Percentiles rank a stretch among this genome's conserved stretches.
phyloP scores from a whole-genome alignment of 2,888 invertebrate genomes.

The Protodeltote pygarga region DNA sequence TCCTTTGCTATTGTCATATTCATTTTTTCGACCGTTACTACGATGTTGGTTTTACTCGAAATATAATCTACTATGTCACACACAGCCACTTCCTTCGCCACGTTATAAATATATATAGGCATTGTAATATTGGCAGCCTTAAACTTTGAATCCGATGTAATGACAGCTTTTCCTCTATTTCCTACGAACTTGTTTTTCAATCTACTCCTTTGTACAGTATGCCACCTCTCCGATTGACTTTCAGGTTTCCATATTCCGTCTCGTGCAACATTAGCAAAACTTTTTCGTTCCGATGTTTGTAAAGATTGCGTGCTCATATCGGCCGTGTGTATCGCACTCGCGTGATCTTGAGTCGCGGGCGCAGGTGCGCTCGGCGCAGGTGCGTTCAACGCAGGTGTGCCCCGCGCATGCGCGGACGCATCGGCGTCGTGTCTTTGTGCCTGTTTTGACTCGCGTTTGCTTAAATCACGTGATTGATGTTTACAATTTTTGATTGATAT shows the following conservation, averaged over 20 bases:
- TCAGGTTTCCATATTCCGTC: background rate
- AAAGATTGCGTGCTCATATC: background rate
- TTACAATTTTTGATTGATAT: too few species aligned
- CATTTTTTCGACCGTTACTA: background rate
- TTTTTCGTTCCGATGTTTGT: background rate
- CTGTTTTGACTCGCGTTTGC: too few species aligned
- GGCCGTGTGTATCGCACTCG: background rate
- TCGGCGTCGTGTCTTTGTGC: too few species aligned
- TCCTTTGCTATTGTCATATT: background rate
- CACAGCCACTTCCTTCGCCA: constrained; percentile 4
- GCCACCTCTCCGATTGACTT: background rate
- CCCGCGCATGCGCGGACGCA: too few species aligned
- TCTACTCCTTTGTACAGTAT: background rate
- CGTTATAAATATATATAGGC: constrained; percentile 9
- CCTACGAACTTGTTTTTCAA: background rate
- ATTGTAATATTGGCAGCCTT: constrained; percentile 1
- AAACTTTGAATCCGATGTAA: background rate
- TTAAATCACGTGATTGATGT: too few species aligned
- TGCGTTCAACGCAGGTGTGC: too few species aligned
- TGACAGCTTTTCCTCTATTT: background rate
- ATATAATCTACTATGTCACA: constrained; percentile 2
- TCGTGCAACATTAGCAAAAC: background rate
- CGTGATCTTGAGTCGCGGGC: too few species aligned
- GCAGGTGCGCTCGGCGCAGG: too few species aligned
- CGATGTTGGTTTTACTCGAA: background rate